Evolutionary conservation across 2,797 vertebrate genomes (phyloP).

Genomic region (Sardinella longiceps): DNA sequence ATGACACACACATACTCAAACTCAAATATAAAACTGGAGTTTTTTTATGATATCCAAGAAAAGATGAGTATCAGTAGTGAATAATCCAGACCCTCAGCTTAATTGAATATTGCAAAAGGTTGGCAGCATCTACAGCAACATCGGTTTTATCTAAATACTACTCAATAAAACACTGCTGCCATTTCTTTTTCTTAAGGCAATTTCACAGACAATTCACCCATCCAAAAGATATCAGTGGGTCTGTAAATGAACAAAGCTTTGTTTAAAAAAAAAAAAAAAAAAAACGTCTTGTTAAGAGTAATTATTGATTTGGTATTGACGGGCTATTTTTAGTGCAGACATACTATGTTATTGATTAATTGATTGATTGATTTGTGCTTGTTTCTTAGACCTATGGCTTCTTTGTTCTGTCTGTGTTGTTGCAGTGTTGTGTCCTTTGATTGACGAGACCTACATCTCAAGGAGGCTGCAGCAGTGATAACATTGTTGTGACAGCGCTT

Average conservation of each 20-base stretch:
- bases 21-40: no score
- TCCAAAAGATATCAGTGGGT: slow-evolving; percentile 34
- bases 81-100: no score
- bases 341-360: background rate
- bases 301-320: slow-evolving; percentile 42
- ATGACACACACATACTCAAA: no score
- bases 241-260: slow-evolving; percentile 36
- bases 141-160: slow-evolving; percentile 32
- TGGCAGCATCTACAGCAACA: slow-evolving; percentile 33
- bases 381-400: no score
- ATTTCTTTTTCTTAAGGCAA: no score
- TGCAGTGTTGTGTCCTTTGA: no score
- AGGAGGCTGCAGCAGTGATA: background rate
- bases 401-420: no score
- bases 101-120: slow-evolving; percentile 19
- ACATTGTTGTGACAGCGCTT: background rate
- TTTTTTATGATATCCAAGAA: no score
- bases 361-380: no score
- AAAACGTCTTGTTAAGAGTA: slow-evolving; percentile 8
- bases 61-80: no score
- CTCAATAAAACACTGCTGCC: slow-evolving; percentile 23
- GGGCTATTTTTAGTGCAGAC: slow-evolving; percentile 47
- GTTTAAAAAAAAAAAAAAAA: no score
- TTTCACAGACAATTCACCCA: background rate
- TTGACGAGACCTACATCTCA: background rate